Percentiles rank a stretch among this genome's conserved stretches.
phyloP scores from a whole-genome alignment of 2,113 vertebrate species.

The Petromus typicus region DNA sequence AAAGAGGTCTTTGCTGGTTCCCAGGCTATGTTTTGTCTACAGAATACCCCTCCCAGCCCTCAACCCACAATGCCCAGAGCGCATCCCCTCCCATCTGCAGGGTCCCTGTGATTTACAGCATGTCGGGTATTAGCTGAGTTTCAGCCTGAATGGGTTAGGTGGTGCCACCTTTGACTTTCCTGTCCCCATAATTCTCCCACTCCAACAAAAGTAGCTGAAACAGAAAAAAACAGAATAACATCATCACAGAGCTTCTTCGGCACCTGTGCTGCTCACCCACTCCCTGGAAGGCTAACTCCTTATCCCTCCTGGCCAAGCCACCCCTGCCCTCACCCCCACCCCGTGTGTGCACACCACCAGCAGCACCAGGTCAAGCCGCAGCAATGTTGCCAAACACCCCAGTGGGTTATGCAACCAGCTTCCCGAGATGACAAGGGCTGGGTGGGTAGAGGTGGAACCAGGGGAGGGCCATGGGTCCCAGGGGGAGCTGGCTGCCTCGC shows the following conservation, averaged over 20 bases:
- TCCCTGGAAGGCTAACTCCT: conserved; percentile 21
- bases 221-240: background rate
- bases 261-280: background rate
- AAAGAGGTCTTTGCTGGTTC: background rate
- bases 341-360: conserved; percentile 64
- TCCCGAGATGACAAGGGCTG: conserved; percentile 77
- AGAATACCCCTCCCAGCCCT: background rate
- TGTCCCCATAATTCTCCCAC: background rate
- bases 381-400: conserved; percentile 80
- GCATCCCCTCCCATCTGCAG: background rate
- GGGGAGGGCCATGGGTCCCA: conserved; percentile 76
- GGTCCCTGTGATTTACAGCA: background rate
- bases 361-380: conserved; percentile 81
- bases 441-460: conserved; percentile 76
- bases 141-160: background rate
- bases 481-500: conserved; percentile 74
- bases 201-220: conserved; percentile 21
- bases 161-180: conserved; percentile 11
- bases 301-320: conserved; percentile 45
- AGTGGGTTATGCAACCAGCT: conserved; percentile 81
- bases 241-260: background rate
- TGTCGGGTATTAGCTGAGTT: background rate
- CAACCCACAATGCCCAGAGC: background rate
- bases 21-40: background rate
- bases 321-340: conserved; percentile 27